Evolutionary conservation across 1,140 invertebrate species (phyloP).

Genomic region (Elymnias hypermnestra): DNA sequence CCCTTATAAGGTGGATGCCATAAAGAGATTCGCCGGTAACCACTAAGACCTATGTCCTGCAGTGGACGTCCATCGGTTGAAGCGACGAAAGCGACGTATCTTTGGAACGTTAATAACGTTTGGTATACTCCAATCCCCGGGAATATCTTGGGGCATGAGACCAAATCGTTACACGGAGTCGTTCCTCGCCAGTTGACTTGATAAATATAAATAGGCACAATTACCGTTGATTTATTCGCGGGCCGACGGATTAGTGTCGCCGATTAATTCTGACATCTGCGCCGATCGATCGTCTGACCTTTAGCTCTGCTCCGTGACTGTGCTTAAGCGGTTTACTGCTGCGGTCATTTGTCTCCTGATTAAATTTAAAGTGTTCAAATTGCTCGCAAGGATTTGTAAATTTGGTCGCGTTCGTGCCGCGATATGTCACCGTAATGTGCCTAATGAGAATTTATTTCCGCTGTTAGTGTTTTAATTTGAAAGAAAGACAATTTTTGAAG

Average conservation of each 20-base stretch:
- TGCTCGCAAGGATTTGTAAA: not conserved
- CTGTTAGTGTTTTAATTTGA: too few species aligned
- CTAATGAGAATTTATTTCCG: not conserved
- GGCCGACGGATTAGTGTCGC: conserved; percentile 52
- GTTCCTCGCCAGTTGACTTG: conserved; percentile 31
- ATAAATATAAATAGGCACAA: conserved; percentile 67
- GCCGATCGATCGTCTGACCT: conserved; percentile 61
- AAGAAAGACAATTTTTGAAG: too few species aligned
- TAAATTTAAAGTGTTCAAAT: not conserved
- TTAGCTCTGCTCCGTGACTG: conserved; percentile 57
- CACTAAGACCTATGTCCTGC: too few species aligned
- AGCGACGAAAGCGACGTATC: too few species aligned
- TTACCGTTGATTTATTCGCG: conserved; percentile 59
- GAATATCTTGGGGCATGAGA: not conserved
- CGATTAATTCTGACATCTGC: conserved; percentile 67
- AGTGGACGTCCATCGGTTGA: too few species aligned
- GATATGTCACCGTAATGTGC: not conserved
- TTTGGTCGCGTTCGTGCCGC: not conserved
- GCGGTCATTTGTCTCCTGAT: conserved; percentile 4
- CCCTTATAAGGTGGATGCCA: too few species aligned
- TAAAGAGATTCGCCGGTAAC: too few species aligned
- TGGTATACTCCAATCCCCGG: not conserved
- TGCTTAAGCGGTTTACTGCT: conserved; percentile 34
- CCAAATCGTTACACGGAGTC: conserved; percentile 20
- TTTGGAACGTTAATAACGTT: too few species aligned